phyloP scores from a whole-genome alignment of 2,113 vertebrate genomes.

The Heptranchias perlo region DNA sequence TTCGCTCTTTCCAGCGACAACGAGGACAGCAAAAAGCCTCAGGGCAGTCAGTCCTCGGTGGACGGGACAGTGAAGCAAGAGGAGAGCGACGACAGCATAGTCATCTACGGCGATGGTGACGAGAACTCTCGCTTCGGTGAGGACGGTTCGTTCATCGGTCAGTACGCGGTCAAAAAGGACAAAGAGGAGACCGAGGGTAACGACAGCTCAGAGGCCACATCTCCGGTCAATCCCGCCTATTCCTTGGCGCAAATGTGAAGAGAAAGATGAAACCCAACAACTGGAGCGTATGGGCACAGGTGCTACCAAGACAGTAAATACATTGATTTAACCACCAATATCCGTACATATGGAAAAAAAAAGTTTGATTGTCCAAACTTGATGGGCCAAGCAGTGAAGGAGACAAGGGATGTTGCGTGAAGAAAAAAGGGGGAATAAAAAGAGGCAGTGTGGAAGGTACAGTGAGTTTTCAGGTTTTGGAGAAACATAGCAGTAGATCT shows the following conservation, averaged over 20 bases:
- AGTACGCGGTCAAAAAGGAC: slow-evolving; percentile 98
- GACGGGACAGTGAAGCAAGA: slow-evolving; percentile 86
- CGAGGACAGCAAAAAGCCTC: slow-evolving; percentile 96
- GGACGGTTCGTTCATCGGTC: slow-evolving; percentile 95
- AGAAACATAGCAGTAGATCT: neutral
- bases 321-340: slow-evolving; percentile 23
- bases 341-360: neutral
- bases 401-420: neutral
- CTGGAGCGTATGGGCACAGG: slow-evolving; percentile 42
- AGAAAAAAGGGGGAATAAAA: neutral
- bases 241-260: slow-evolving; percentile 72
- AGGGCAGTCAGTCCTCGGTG: slow-evolving; percentile 93
- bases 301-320: slow-evolving; percentile 39
- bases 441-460: neutral
- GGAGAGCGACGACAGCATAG: slow-evolving; percentile 94
- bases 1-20: slow-evolving; percentile 66
- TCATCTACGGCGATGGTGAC: slow-evolving; percentile 92
- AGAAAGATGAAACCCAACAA: slow-evolving; percentile 40
- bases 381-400: neutral
- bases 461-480: neutral
- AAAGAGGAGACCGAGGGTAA: slow-evolving; percentile 97
- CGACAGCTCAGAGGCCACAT: slow-evolving; percentile 95
- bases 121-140: slow-evolving; percentile 91
- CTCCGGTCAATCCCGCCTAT: slow-evolving; percentile 94
- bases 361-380: slow-evolving; percentile 3